A percentile compares a stretch with the other conserved stretches of the same genome.
Evolutionary conservation across 2,888 invertebrate genomes (phyloP).

Genomic region (Sarcophaga variegata): DNA sequence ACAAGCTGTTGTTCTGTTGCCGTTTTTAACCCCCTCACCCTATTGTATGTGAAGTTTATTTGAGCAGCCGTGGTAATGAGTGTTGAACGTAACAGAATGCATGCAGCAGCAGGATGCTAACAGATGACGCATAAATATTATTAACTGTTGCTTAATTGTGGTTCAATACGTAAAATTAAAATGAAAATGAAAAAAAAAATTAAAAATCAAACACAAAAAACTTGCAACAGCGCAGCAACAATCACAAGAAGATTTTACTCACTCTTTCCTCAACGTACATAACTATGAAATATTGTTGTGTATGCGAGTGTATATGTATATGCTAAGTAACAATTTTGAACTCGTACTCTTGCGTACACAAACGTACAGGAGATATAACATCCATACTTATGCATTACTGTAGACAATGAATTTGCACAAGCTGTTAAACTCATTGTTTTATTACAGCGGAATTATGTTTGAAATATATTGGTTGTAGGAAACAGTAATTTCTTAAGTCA

Average conservation of each 20-base stretch:
- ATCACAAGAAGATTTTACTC: not conserved
- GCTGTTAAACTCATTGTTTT: not conserved
- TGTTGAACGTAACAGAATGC: not conserved
- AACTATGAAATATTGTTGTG: not conserved
- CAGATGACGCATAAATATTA: conserved; percentile 56
- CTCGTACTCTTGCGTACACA: not conserved
- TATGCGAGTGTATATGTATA: not conserved
- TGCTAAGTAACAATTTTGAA: no score
- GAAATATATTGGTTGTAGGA: conserved; percentile 16
- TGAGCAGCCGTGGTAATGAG: not conserved
- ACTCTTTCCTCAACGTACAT: not conserved
- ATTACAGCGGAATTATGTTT: conserved; percentile 13
- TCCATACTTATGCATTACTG: not conserved
- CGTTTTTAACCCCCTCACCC: not conserved
- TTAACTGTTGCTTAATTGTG: conserved; percentile 57
- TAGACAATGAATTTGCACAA: conserved; percentile 2
- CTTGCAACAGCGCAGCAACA: not conserved
- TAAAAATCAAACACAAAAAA: no score
- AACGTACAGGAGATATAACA: not conserved
- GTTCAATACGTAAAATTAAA: conserved; percentile 24
- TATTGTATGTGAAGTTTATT: not conserved
- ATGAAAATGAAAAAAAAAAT: no score
- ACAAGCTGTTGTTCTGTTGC: not conserved
- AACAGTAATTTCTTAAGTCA: not conserved
- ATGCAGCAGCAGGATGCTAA: conserved; percentile 53